These are phyloP conservation scores for Psittacula echo DNA, from an alignment of 2,797 vertebrate genomes.

Conservation along the genomic window DNA sequence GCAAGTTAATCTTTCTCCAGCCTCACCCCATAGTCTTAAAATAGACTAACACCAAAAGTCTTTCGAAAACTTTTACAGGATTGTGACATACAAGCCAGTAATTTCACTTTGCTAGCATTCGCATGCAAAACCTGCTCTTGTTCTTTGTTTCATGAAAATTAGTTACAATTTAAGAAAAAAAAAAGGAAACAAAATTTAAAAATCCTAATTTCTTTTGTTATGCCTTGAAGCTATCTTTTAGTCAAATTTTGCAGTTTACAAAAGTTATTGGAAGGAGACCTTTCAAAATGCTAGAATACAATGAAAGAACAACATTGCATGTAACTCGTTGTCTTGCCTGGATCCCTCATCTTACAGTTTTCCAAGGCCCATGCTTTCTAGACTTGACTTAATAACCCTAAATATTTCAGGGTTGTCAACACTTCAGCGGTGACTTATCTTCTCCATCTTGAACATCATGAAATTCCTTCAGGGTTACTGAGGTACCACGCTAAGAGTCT, in stretches of 20 bases:
- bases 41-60: background rate
- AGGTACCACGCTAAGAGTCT: background rate
- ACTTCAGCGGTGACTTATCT: constrained; percentile 9
- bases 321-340: background rate
- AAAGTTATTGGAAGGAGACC: background rate
- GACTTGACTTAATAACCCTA: constrained; percentile 19
- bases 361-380: constrained; percentile 22
- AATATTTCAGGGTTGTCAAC: constrained; percentile 21
- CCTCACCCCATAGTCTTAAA: background rate
- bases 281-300: background rate
- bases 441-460: constrained; percentile 15
- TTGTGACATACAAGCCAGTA: background rate
- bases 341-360: background rate
- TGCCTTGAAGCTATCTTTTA: background rate
- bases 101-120: background rate
- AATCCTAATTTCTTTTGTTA: background rate
- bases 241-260: background rate
- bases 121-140: background rate
- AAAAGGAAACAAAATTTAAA: accelerated
- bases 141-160: background rate
- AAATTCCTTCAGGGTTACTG: constrained; percentile 18
- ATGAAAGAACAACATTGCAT: background rate
- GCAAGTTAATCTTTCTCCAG: constrained; percentile 9
- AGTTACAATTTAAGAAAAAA: background rate
- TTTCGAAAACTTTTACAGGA: background rate